Conservation (phyloP, 2,113 vertebrate genomes). For the Notothenia coriiceps region DNA sequence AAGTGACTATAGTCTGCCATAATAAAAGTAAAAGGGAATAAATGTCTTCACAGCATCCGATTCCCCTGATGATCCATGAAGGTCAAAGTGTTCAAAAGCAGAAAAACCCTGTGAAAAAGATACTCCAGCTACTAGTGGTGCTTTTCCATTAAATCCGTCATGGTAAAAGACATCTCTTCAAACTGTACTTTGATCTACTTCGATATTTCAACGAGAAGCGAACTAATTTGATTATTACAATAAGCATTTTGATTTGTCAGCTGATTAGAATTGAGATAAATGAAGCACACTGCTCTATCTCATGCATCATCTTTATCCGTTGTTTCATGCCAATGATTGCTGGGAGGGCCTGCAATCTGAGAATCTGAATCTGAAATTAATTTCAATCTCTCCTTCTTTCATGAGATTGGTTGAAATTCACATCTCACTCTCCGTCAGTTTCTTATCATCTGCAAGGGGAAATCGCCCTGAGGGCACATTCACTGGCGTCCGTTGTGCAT, state of each 20-base stretch:
- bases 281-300: conserved; percentile 52
- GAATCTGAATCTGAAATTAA: conserved; percentile 62
- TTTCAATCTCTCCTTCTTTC: conserved; percentile 54
- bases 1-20: conserved; percentile 11
- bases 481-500: conserved; percentile 7
- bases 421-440: conserved; percentile 1
- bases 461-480: not conserved
- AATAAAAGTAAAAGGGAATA: conserved; percentile 35
- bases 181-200: conserved; percentile 64
- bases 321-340: conserved; percentile 68
- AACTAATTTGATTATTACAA: conserved; percentile 74
- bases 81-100: conserved; percentile 56
- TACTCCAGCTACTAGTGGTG: conserved; percentile 22
- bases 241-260: conserved; percentile 69
- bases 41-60: not conserved
- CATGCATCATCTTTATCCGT: conserved; percentile 41
- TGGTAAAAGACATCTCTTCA: conserved; percentile 56
- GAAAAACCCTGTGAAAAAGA: conserved; percentile 37
- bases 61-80: conserved; percentile 37
- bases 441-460: conserved; percentile 5
- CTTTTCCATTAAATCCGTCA: conserved; percentile 46
- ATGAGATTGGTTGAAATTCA: conserved; percentile 47
- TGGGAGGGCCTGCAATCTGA: conserved; percentile 36
- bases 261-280: conserved; percentile 68
- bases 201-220: conserved; percentile 59